Evolutionary conservation across 2,113 vertebrate genomes (phyloP), one percentile per base, ranked within the genome.

Genomic region (Uria aalge): DNA sequence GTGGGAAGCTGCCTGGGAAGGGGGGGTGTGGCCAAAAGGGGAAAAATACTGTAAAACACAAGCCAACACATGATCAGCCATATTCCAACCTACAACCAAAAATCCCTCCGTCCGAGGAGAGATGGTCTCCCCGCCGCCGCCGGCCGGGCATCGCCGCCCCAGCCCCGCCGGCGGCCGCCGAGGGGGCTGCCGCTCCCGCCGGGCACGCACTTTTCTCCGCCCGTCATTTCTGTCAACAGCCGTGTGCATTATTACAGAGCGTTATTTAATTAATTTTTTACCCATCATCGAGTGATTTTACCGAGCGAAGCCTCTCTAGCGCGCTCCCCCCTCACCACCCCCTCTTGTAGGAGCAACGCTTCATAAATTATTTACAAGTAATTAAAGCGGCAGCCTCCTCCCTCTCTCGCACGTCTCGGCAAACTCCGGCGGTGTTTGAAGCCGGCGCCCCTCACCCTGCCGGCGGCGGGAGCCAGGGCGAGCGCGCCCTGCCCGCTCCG

Each of bases 21-120:
- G 98, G 99, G 99, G 93, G 99, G 99, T 98, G 99, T 99, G 99
- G 99, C 98, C 98, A 99, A 98, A 98, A 96, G 93, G 97, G 90
- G 93, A 88, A 98, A 98, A 96, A 97, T 98, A 99, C 98, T 98
- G 99, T 99, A 99, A 98, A 99, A 98, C 99, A 98, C 79, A 88
- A 95, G 98, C 98, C 98, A 97, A 97, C 98, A 98, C 98, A 97
- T 95, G 98, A 98, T 98, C 97, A 98, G 97, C 98, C 98, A 98
- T 98, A 93, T 98, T 98, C 88, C 97, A 82, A 73, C 88, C 94
- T 93, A 95, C 96, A 96, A 95, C 92, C 12, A 30, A 43, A 92
- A 59, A 75, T 67, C 92, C 86, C 86, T 76, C 88, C 38, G 78
- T 57, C 91, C 92, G 83, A 92, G 84, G 29, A 79, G 86, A n/a